These are phyloP conservation scores for Myotis findleyi DNA, from an alignment of 2,797 vertebrate species.

Conservation along the genomic window DNA sequence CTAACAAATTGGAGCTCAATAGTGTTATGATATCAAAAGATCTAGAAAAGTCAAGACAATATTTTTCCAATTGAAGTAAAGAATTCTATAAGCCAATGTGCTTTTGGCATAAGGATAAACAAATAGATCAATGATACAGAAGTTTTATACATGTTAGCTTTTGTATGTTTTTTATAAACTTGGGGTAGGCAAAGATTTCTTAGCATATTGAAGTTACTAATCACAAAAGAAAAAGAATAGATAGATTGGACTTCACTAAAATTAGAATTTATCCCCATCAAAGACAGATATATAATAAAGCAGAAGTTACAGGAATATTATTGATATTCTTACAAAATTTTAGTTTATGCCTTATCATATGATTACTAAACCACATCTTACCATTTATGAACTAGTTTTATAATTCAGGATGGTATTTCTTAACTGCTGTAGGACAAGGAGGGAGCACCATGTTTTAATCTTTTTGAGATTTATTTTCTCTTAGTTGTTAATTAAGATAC, in stretches of 20 bases:
- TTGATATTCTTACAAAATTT: background rate
- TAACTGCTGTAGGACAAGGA: background rate
- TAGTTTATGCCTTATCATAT: background rate
- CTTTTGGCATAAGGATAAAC: background rate
- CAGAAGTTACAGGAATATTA: background rate
- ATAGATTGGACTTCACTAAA: background rate
- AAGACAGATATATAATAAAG: background rate
- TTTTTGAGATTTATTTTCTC: conserved; percentile 1
- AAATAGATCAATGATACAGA: background rate
- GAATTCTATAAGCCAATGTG: background rate
- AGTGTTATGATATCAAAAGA: background rate
- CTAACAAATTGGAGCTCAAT: background rate
- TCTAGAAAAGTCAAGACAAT: background rate
- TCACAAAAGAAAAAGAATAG: background rate
- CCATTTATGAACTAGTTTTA: background rate
- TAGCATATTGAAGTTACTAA: background rate
- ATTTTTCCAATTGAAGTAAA: background rate
- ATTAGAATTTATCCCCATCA: background rate
- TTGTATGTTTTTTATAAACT: background rate
- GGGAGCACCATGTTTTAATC: background rate
- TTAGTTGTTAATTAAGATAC: background rate
- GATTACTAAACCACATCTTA: background rate
- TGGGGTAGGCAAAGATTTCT: background rate
- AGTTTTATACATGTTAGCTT: background rate
- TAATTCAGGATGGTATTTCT: background rate